Base-by-base conservation (phyloP, 2,113 vertebrate species). In the Nothoprocta perdicaria region DNA sequence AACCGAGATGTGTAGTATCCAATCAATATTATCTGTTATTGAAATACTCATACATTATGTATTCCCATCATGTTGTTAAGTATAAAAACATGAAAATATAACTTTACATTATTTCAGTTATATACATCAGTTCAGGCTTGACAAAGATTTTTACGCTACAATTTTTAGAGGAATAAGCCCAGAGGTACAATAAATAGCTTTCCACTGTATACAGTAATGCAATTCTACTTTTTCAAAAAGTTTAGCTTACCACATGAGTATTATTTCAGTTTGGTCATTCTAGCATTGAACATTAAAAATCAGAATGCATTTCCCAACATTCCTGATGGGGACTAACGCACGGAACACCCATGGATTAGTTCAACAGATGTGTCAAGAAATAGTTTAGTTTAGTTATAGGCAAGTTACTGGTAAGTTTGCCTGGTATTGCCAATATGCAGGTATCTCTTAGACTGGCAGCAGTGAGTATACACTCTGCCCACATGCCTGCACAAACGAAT, bases 11-110 rank as follows among this genome's bases (percentile, higher is more conserved):
- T 97, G 96, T 95, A 95, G 96, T 97, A 96, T 87, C 96, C 97
- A 97, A 88, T 96, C 96, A 95, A 95, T 91, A 98, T 96, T 94
- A 97, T 96, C 94, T 96, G 94, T 88, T 97, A 95, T 92, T 96
- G 96, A 97, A 96, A 97, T 97, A 97, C 92, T 97, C 81, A 97
- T 96, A 98, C 97, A 97, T 96, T 97, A 97, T 89, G 95, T 98
- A 95, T 96, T 97, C 91, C 95, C 95, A 95, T 96, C 96, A 96
- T 96, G 95, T 97, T 75, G 84, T 94, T 97, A 96, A 95, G 96
- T 98, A 98, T 98, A 98, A 98, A 98, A 98, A 98, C 98, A 98
- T 97, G 98, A 98, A 98, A 98, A 98, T 98, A 98, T 98, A 98
- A 97, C 94, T 98, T 98, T 98, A 98, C 98, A 98, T 96, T 97